Evolutionary conservation across 1,140 invertebrate species (phyloP).

Genomic region (Mesaphorura yosii): DNA sequence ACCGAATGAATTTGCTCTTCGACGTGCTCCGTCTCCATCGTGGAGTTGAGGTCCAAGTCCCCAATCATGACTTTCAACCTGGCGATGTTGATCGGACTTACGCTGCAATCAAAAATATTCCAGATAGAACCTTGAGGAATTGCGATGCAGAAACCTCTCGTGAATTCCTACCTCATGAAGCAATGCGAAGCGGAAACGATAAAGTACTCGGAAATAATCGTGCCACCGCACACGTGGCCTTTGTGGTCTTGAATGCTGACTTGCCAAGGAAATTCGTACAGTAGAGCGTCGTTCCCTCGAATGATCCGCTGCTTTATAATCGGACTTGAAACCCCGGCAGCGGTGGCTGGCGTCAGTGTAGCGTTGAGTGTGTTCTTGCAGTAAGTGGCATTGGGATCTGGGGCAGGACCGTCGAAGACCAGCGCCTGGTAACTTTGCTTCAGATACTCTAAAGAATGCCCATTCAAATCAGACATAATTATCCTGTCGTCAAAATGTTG

Average conservation of each 20-base stretch:
- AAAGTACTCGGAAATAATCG: constrained; percentile 44
- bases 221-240: constrained; percentile 47
- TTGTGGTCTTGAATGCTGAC: constrained; percentile 36
- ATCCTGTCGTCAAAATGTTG: neutral
- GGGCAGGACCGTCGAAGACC: neutral
- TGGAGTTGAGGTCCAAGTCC: constrained; percentile 35
- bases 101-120: constrained; percentile 5
- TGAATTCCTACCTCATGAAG: constrained; percentile 37
- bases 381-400: constrained; percentile 12
- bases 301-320: constrained; percentile 32
- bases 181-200: constrained; percentile 51
- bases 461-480: neutral
- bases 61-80: constrained; percentile 30
- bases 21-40: constrained; percentile 34
- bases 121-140: neutral
- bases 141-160: neutral
- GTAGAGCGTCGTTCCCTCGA: constrained; percentile 34
- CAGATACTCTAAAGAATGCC: constrained; percentile 24
- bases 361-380: constrained; percentile 14
- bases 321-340: constrained; percentile 14
- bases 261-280: constrained; percentile 39
- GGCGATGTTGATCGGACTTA: constrained; percentile 16
- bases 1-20: constrained; percentile 31
- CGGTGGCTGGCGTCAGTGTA: constrained; percentile 9
- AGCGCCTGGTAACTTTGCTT: constrained; percentile 22